phyloP scores from a whole-genome alignment of 2,113 vertebrate genomes.

The Scomber japonicus region DNA sequence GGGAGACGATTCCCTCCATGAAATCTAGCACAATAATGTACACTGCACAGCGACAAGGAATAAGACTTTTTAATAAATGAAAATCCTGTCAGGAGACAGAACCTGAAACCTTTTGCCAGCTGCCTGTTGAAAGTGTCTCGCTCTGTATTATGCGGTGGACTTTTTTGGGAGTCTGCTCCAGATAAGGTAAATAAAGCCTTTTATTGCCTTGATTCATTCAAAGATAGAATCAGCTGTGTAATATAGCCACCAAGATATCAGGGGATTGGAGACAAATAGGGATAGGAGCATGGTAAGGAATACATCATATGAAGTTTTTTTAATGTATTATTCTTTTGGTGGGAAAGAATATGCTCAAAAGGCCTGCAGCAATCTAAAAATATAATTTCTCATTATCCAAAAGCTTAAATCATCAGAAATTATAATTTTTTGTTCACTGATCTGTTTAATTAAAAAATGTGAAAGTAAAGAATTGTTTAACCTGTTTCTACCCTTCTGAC shows the following conservation, averaged over 20 bases:
- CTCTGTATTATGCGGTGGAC: constrained; percentile 50
- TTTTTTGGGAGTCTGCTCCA: constrained; percentile 53
- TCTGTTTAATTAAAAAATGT: constrained; percentile 12
- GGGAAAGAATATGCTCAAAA: constrained; percentile 35
- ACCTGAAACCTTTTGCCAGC: constrained; percentile 35
- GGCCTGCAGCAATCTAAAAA: constrained; percentile 14
- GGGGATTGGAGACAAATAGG: constrained; percentile 65
- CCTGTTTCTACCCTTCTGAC: not conserved
- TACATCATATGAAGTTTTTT: constrained; percentile 32
- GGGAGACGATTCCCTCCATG: constrained; percentile 46
- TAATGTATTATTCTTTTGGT: not conserved
- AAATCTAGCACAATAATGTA: constrained; percentile 65
- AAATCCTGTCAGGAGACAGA: constrained; percentile 55
- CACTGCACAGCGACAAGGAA: constrained; percentile 63
- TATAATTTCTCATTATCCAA: not conserved
- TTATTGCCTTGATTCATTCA: constrained; percentile 81
- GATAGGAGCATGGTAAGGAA: constrained; percentile 45
- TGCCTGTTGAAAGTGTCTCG: constrained; percentile 49
- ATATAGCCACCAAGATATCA: constrained; percentile 67
- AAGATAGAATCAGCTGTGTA: constrained; percentile 79
- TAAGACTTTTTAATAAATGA: constrained; percentile 79
- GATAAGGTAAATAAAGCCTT: constrained; percentile 83
- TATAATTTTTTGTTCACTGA: not conserved
- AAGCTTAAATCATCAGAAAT: not conserved
- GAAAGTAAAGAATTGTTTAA: not conserved